Conservation (phyloP, 1,140 invertebrate species). For the Gonatopus flavifemur region DNA sequence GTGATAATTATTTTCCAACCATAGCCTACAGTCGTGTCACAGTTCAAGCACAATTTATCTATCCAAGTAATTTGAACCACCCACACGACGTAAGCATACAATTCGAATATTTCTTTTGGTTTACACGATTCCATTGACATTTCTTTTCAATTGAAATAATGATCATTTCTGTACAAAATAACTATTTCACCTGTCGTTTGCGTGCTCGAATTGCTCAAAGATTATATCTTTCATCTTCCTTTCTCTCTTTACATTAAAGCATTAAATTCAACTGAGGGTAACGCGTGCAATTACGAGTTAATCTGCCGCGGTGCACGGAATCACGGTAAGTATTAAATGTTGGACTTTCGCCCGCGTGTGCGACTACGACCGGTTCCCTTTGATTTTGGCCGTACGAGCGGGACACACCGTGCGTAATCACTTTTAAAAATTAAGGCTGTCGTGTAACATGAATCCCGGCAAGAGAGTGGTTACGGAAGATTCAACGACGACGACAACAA, state of each 20-base stretch:
- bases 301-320: constrained; percentile 22
- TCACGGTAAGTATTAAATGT: constrained; percentile 22
- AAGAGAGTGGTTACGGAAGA: not conserved
- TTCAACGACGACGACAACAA: not conserved
- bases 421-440: constrained; percentile 18
- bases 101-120: not conserved
- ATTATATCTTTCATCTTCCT: not conserved
- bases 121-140: constrained; percentile 6
- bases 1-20: no score
- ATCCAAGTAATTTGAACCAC: no score
- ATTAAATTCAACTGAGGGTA: constrained; percentile 30
- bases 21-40: no score
- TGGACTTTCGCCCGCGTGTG: constrained; percentile 29
- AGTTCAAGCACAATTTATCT: no score
- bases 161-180: not conserved
- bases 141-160: constrained; percentile 14
- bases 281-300: constrained; percentile 35
- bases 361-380: constrained; percentile 33
- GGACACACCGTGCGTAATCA: constrained; percentile 16
- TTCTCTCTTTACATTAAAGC: constrained; percentile 7
- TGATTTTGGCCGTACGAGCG: constrained; percentile 28
- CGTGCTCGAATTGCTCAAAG: not conserved
- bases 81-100: constrained; percentile 8
- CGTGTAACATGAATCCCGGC: constrained; percentile 13
- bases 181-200: no score